A percentile compares a stretch with the other conserved stretches of the same genome.
Conservation (phyloP, 2,113 vertebrate species). For the Xenopus laevis region DNA sequence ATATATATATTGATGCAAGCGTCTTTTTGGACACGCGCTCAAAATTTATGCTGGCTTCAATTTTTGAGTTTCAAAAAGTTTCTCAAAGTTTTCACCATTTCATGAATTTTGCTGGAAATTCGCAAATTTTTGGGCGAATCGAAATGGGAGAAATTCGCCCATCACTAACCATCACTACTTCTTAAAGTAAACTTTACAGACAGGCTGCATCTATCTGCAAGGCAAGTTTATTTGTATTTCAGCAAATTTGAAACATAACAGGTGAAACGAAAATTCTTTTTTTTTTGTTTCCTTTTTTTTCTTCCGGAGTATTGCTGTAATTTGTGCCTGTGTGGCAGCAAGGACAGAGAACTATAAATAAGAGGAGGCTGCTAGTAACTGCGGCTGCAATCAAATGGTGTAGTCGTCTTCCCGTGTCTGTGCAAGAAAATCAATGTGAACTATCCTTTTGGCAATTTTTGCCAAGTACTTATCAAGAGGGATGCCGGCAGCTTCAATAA, state of each 20-base stretch:
- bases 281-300: background rate
- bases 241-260: constrained; percentile 16
- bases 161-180: no score
- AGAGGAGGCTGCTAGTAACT: constrained; percentile 29
- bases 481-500: constrained; percentile 44
- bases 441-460: constrained; percentile 42
- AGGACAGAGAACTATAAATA: constrained; percentile 29
- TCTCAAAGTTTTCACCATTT: no score
- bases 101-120: no score
- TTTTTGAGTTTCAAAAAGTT: no score
- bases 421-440: constrained; percentile 47
- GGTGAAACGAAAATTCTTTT: constrained; percentile 9
- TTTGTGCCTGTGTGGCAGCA: background rate
- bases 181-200: no score
- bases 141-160: no score
- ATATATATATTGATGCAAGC: no score
- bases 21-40: no score
- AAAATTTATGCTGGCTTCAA: no score
- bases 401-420: constrained; percentile 25
- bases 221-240: no score
- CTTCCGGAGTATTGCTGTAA: background rate
- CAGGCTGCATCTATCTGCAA: no score
- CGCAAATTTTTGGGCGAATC: no score
- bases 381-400: constrained; percentile 32
- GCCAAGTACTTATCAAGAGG: constrained; percentile 41